A percentile compares a stretch with the other conserved stretches of the same genome.
Conservation (phyloP, 2,888 invertebrate species). For the Sinopyrophorus schimmeli region DNA sequence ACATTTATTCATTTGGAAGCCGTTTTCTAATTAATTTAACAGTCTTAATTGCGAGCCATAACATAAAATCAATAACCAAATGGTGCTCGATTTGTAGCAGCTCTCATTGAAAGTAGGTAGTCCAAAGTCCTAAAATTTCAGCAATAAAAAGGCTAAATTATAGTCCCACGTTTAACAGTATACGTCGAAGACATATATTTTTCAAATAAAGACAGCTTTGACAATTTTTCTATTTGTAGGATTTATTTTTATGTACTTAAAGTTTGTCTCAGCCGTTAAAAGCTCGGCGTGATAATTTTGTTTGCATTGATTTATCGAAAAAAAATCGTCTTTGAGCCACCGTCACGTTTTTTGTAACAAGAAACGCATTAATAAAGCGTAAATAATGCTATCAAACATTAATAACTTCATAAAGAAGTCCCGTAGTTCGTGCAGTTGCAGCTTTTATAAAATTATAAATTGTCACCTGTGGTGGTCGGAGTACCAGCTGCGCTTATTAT, state of each 20-base stretch:
- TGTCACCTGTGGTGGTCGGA: constrained; percentile 45
- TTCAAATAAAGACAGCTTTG: constrained; percentile 7
- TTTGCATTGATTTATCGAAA: constrained; percentile 24
- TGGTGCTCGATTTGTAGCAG: no score
- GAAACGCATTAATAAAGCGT: constrained; percentile 39
- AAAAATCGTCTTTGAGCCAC: constrained; percentile 15
- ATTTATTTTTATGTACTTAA: constrained; percentile 1
- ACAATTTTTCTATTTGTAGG: constrained; percentile 11
- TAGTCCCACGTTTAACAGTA: no score
- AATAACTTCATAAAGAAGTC: constrained; percentile 42
- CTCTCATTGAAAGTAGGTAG: no score
- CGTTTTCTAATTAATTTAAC: no score
- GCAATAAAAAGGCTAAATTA: no score
- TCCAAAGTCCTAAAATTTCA: no score
- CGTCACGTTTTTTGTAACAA: constrained; percentile 17
- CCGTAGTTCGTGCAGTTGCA: constrained; percentile 38
- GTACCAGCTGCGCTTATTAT: constrained; percentile 40
- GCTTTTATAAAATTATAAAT: constrained; percentile 45
- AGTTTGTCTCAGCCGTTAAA: constrained; percentile 1
- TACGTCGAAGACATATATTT: constrained; percentile 6
- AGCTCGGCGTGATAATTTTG: constrained; percentile 21
- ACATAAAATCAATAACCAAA: no score
- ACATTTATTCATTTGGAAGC: no score
- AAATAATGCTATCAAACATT: constrained; percentile 45
- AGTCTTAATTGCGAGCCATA: no score